phyloP scores from a whole-genome alignment of 2,888 invertebrate genomes.

The Diplolepis rosae region DNA sequence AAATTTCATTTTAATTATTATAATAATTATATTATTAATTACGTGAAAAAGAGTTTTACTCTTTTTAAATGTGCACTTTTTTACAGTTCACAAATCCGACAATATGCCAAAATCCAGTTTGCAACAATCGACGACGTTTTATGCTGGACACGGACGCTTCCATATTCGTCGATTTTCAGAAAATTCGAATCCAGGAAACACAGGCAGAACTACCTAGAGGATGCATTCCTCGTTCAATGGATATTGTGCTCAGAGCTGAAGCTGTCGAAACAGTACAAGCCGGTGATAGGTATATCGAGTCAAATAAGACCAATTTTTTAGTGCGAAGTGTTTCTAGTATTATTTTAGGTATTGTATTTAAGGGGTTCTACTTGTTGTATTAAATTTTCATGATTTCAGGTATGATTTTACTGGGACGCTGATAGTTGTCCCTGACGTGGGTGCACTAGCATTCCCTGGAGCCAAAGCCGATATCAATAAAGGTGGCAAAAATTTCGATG shows the following conservation, averaged over 20 bases:
- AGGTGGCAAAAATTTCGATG: slow-evolving; percentile 82
- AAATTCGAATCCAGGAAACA: slow-evolving; percentile 97
- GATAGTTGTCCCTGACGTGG: slow-evolving; percentile 98
- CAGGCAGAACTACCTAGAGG: slow-evolving; percentile 97
- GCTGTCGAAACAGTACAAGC: slow-evolving; percentile 97
- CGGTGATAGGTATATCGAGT: slow-evolving; percentile 79
- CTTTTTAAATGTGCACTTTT: slow-evolving; percentile 38
- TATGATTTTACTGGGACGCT: slow-evolving; percentile 77
- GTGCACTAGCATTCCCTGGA: slow-evolving; percentile 89
- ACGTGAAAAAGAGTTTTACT: too few species aligned
- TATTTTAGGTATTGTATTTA: background rate
- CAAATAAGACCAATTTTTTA: background rate
- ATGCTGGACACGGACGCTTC: slow-evolving; percentile 95
- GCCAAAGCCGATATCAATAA: slow-evolving; percentile 88
- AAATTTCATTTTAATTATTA: background rate
- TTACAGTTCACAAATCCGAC: slow-evolving; percentile 93
- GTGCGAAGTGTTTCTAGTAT: background rate
- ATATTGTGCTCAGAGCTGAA: slow-evolving; percentile 95
- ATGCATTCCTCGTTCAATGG: slow-evolving; percentile 96
- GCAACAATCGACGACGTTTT: slow-evolving; percentile 92
- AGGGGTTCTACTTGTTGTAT: too few species aligned
- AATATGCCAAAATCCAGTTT: slow-evolving; percentile 97
- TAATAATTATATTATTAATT: slow-evolving; percentile 9
- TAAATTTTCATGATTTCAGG: slow-evolving; percentile 46
- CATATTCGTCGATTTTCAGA: slow-evolving; percentile 98